These are phyloP conservation scores for Epizoanthus illoricatus DNA, from an alignment of 92 coral and sea anemone species.

Conservation along the genomic window DNA sequence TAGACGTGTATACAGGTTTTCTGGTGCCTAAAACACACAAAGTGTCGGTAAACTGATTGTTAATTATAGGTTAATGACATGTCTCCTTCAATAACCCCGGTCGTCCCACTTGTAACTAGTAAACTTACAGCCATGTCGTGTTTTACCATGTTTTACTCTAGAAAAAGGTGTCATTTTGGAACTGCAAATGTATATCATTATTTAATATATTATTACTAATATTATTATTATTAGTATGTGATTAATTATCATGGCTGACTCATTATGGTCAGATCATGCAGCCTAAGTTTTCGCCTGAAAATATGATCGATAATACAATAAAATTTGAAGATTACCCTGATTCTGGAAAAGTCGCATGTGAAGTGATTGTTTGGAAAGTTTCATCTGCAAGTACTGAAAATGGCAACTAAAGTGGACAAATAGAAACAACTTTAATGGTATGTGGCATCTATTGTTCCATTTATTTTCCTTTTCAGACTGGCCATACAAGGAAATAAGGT, in stretches of 20 bases:
- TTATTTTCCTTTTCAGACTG: neutral
- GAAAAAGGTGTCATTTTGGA: neutral
- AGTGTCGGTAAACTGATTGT: neutral
- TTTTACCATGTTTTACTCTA: neutral
- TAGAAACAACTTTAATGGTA: neutral
- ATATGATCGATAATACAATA: too few species aligned
- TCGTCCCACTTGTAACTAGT: neutral
- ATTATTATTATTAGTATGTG: too few species aligned
- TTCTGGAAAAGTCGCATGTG: too few species aligned
- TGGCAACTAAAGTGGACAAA: too few species aligned
- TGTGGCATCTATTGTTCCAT: neutral
- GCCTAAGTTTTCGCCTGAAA: too few species aligned
- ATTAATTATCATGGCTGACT: too few species aligned
- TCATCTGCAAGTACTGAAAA: too few species aligned
- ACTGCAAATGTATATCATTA: neutral
- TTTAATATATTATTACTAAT: too few species aligned
- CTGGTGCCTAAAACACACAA: constrained; percentile 20
- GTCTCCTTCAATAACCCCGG: neutral
- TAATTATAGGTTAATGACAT: neutral
- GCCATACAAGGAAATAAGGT: neutral
- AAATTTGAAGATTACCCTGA: too few species aligned
- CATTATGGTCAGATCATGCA: too few species aligned
- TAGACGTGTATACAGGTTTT: neutral
- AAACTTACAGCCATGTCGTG: neutral
- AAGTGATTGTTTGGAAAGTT: too few species aligned